Conservation (phyloP, 2,888 invertebrate species). For the Spisula subtruncata region DNA sequence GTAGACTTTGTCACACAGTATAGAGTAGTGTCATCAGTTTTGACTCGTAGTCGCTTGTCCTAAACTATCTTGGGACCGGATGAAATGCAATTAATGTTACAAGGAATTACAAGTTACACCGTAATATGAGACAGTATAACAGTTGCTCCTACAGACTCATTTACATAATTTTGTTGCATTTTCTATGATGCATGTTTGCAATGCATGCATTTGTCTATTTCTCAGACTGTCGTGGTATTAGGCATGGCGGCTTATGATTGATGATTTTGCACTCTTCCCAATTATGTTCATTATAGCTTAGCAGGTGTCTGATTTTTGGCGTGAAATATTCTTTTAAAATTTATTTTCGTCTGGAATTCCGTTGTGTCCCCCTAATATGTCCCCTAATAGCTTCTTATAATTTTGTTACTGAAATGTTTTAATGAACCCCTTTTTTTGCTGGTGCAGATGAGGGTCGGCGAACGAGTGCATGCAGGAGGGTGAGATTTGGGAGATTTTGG, state of each 20-base stretch:
- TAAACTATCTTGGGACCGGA: conserved; percentile 32
- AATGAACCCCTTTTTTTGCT: neutral
- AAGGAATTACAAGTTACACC: conserved; percentile 29
- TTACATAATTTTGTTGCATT: conserved; percentile 60
- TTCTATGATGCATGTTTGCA: conserved; percentile 43
- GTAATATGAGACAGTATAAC: conserved; percentile 54
- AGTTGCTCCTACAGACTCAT: conserved; percentile 38
- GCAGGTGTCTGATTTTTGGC: neutral
- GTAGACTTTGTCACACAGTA: conserved; percentile 16
- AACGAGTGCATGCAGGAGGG: too few relatives aligned
- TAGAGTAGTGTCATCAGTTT: neutral
- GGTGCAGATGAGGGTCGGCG: neutral
- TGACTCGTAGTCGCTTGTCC: neutral
- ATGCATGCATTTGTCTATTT: conserved; percentile 37
- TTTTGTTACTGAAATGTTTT: neutral
- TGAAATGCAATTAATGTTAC: conserved; percentile 40
- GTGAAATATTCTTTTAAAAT: conserved; percentile 4
- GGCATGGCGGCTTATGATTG: neutral
- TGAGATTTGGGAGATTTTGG: too few relatives aligned
- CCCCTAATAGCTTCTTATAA: neutral
- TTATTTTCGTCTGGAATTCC: conserved; percentile 16
- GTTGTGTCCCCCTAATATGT: neutral
- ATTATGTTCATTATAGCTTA: conserved; percentile 4
- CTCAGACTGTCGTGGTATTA: neutral
- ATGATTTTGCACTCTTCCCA: neutral